Base-by-base conservation (phyloP, 64 coral and sea anemone genomes). In the Montipora foliosa region DNA sequence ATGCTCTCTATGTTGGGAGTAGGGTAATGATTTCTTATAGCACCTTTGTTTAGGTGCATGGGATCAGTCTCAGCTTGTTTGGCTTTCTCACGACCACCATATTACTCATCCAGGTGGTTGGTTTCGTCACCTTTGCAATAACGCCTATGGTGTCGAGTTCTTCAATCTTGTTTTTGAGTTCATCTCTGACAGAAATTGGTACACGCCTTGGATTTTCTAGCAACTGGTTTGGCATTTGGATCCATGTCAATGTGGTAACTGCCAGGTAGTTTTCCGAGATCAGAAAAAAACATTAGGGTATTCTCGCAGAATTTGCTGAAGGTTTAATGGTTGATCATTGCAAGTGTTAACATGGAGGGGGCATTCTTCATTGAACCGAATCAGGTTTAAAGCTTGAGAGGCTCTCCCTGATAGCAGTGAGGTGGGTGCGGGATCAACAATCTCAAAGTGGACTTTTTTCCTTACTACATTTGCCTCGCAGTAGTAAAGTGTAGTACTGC, bases 51-150 rank as follows among this genome's bases (percentile, higher is more conserved):
- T 4, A 86, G 48, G 11, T 93, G 50, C 7, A 68, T 46, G 22
- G 95, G 90, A 50, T n/a, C n/a, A n/a, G n/a, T n/a, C n/a, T 93
- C 87, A 14, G 87, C 58, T 96, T 96, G 61, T 90, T 93, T 3
- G 60, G 79, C n/a, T 92, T 93, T 6, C 61, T 29, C 5, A 96
- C 87, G 0, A 81, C 95, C 10, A 96, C 95, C 87, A 87, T 87
- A 51, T 77, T 93, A 62, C 91, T 96, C 44, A 93, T 93, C 95
- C 80, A 96, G 5, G 74, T 24, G 22, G 81, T 88, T 10, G 94
- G 94, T 10, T 91, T 45, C 51, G 83, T 95, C 6, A 81, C 88
- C 13, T 87, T 78, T 44, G 55, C 15, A 1, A 95, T 14, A 49
- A 95, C 79, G 68, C 64, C 81, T 58, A 87, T 91, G 14, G 90